Evolutionary conservation across 2,797 vertebrate genomes (phyloP), one percentile per base, ranked within the genome.

Genomic region (Lates japonicus): DNA sequence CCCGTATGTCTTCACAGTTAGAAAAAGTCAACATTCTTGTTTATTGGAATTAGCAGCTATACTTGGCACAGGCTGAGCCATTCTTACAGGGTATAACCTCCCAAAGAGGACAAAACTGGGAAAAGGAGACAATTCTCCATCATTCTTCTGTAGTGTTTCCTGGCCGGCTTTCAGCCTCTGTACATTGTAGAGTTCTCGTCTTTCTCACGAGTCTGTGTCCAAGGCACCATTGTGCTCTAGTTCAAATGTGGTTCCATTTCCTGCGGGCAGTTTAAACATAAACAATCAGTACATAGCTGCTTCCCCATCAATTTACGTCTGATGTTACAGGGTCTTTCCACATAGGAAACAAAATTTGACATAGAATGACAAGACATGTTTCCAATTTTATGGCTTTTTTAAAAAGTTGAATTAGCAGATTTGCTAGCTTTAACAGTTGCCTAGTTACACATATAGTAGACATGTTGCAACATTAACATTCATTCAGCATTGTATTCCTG

Each of bases 241-340:
- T 25, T 88, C 59, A 70, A 74, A 86, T 81, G 79, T 51, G 69
- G 74, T 62, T 81, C 83, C 52, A 81, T 81, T 89, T 92, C 88
- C 81, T 87, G 71, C 67, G 77, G 69, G 57, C 70, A 57, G 35
- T 78, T 83, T 31, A 31, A 81, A 85, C 71, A 72, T 77, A 81
- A 86, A 89, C 77, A 87, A 81, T n/a, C 22, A 11, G 29, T 29
- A 37, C 58, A 69, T 10, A 29, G 60, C 70, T n/a, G 35, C 69
- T 80, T 78, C 65, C 75, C 33, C 54, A 57, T 78, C 68, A 75
- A 51, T 60, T 44, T 19, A 66, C 70, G n/a, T 75, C 31, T 54
- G 20, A 57, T 70, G 57, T 64, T 51, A 25, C 16, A 54, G 62
- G 29, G 17, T 55, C 42, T 48, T 39, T 73, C 44, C 66, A 44